These are phyloP conservation scores for Intellagama lesueurii DNA, from an alignment of 2,797 vertebrate species.

Conservation along the genomic window DNA sequence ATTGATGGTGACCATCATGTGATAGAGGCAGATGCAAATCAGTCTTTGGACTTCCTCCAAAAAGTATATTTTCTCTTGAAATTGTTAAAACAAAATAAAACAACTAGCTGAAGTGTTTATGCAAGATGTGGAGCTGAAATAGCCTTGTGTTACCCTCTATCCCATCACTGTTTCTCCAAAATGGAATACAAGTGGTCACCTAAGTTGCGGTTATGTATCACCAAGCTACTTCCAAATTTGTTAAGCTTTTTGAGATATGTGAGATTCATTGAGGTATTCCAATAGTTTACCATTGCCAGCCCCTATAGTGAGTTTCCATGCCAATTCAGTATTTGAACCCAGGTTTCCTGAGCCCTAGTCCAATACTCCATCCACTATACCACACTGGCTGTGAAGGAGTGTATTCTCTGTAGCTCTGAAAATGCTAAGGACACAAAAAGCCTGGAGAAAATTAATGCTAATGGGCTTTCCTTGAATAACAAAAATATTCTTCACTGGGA, in stretches of 20 bases:
- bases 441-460: background rate
- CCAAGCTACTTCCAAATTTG: too few species aligned
- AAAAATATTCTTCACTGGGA: background rate
- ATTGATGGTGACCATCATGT: background rate
- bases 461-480: background rate
- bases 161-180: background rate
- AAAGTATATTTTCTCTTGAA: background rate
- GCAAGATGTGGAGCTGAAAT: background rate
- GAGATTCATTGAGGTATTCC: too few species aligned
- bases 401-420: too few species aligned
- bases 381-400: too few species aligned
- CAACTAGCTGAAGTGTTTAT: background rate
- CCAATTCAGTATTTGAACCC: too few species aligned
- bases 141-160: background rate
- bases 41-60: background rate
- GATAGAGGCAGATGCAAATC: background rate
- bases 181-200: background rate
- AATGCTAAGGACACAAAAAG: too few species aligned
- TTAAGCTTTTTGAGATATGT: too few species aligned
- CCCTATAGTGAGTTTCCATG: too few species aligned
- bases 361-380: too few species aligned
- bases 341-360: too few species aligned
- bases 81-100: background rate
- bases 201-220: background rate
- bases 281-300: too few species aligned